These are phyloP conservation scores for Steinernema feltiae DNA, from an alignment of 1,140 invertebrate genomes.

Conservation along the genomic window DNA sequence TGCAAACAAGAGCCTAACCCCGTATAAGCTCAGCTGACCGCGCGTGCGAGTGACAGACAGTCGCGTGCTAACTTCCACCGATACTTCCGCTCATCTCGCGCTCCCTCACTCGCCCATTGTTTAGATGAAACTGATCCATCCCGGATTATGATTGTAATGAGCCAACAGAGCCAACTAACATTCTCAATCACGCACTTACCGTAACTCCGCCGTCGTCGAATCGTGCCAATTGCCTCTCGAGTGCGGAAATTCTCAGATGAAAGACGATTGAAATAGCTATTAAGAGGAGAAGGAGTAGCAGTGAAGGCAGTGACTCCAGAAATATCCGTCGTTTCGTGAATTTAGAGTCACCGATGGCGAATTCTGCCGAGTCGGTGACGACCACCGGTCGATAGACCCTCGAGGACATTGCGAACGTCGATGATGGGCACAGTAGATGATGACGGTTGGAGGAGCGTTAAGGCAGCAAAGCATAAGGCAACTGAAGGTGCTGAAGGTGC, in stretches of 20 bases:
- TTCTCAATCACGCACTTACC: neutral
- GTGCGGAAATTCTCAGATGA: neutral
- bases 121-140: conserved; percentile 10
- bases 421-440: neutral
- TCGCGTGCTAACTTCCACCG: neutral
- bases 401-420: neutral
- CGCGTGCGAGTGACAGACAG: neutral
- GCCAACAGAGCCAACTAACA: neutral
- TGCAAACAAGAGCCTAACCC: neutral
- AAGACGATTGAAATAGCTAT: neutral
- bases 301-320: neutral
- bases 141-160: neutral
- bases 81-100: neutral
- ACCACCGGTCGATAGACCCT: neutral
- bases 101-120: neutral
- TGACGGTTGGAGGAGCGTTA: neutral
- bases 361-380: neutral
- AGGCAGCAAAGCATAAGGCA: neutral
- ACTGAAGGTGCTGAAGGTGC: neutral
- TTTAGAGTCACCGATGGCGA: neutral
- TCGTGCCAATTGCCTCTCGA: neutral
- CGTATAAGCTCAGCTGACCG: neutral
- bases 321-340: neutral
- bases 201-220: neutral
- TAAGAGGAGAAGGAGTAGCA: neutral